These are phyloP conservation scores for Formica exsecta DNA, from an alignment of 1,140 invertebrate genomes.

Conservation along the genomic window DNA sequence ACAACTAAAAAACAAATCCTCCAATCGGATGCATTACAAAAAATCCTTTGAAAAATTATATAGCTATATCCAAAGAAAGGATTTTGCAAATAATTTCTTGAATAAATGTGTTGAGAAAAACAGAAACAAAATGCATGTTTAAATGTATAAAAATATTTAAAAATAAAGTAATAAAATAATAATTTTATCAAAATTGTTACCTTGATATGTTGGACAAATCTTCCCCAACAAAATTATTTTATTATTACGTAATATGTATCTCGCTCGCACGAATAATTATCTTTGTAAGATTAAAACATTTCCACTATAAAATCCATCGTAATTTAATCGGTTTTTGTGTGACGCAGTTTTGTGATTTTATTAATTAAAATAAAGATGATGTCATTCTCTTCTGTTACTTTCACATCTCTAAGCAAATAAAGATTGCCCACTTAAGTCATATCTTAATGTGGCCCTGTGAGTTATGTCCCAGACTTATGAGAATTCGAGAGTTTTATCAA, in stretches of 20 bases:
- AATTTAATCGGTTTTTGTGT: not conserved
- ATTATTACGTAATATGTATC: not conserved
- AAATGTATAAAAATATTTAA: not conserved
- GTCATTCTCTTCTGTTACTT: not conserved
- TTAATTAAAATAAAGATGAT: constrained; percentile 13
- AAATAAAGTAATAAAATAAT: not conserved
- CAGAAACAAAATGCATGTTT: not conserved
- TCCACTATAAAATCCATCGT: not conserved
- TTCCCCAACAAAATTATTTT: not conserved
- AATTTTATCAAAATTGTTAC: not conserved
- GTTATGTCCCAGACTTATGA: not conserved
- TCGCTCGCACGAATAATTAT: not conserved
- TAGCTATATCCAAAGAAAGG: not conserved
- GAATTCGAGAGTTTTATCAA: constrained; percentile 16
- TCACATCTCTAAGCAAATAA: constrained; percentile 23
- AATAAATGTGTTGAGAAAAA: not conserved
- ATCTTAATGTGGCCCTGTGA: constrained; percentile 17
- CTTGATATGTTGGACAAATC: not conserved
- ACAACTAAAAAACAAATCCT: no score
- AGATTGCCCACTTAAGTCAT: not conserved
- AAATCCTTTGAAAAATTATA: no score
- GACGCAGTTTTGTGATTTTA: not conserved
- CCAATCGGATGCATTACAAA: no score
- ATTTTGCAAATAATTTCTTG: not conserved
- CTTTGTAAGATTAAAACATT: not conserved